Conservation (phyloP, 2,113 vertebrate genomes). For the Cyphomyrus plagiostoma region DNA sequence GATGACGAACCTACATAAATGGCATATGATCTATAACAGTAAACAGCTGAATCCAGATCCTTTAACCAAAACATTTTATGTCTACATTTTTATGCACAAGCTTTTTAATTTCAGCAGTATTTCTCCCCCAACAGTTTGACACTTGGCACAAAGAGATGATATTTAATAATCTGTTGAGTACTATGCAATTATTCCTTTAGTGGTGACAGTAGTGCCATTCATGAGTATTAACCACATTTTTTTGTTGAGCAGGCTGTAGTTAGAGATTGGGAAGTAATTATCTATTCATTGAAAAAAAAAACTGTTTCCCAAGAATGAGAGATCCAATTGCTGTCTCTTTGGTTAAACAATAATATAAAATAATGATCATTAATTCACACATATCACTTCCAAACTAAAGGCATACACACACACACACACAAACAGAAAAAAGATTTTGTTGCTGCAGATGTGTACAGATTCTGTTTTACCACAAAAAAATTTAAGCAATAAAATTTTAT, state of each 20-base stretch:
- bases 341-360: not conserved
- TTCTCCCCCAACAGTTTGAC: slow-evolving; percentile 5
- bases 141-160: not conserved
- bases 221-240: slow-evolving; percentile 7
- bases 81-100: not conserved
- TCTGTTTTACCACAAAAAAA: not conserved
- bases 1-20: not conserved
- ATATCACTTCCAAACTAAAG: not conserved
- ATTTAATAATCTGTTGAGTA: slow-evolving; percentile 9
- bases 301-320: not conserved
- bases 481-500: not conserved
- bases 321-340: not conserved
- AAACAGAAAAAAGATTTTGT: not conserved
- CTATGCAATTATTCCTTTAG: slow-evolving; percentile 10
- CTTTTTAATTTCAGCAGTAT: not conserved
- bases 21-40: not conserved
- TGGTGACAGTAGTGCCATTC: not conserved
- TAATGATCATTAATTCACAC: not conserved
- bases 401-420: not conserved
- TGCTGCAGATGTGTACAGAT: not conserved
- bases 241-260: not conserved
- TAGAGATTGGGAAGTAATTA: slow-evolving; percentile 12
- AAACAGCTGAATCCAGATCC: not conserved
- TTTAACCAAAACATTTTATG: not conserved
- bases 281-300: slow-evolving; percentile 19